Evolutionary conservation across 2,888 invertebrate genomes (phyloP), one percentile per base, ranked within the genome.

Genomic region (Dolichomitus sp.): DNA sequence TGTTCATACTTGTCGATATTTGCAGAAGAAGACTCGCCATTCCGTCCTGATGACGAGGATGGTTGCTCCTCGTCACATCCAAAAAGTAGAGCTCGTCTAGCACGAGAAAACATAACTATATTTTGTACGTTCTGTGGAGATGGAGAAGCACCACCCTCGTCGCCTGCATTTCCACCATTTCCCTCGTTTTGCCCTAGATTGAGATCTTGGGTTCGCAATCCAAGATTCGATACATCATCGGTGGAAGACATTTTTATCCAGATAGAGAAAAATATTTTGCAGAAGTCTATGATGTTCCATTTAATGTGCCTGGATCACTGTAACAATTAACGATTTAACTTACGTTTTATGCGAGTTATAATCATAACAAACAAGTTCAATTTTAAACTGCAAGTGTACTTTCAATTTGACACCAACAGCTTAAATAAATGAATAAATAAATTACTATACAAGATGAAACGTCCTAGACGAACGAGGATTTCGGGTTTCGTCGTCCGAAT

Each of bases 51-150:
- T 7, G 89, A 89, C 1, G 90, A 84, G 30, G 87, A 87, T 11
- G 89, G 84, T 37, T 90, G 91, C 42, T 92, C 92, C 1, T 93
- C 92, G 23, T 91, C 92, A 1, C 82, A 83, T 23, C 87, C 85
- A 79, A 91, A 91, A 52, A 89, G 87, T 0, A 90, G 85, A 11
- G 89, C 91, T 12, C 92, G 86, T 48, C 92, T 88, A 4, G 89
- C 89, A 37, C 90, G 83, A 1, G 90, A 90, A 6, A 91, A 86
- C 37, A 88, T 88, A 23, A 92, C 88, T 9, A 88, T 85, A 30
- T 89, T 87, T 61, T 91, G 92, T 78, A 88, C 87, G 57, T 91
- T 92, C 66, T 90, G 92, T 4, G 90, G 87, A 3, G 89, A 88
- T 52, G 90, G 88, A 4, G 85, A 84, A 42, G 84, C 83, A 1